Evolutionary conservation across 2,888 invertebrate species (phyloP), one percentile per base, ranked within the genome.

Genomic region (Chymomyza caudatula): DNA sequence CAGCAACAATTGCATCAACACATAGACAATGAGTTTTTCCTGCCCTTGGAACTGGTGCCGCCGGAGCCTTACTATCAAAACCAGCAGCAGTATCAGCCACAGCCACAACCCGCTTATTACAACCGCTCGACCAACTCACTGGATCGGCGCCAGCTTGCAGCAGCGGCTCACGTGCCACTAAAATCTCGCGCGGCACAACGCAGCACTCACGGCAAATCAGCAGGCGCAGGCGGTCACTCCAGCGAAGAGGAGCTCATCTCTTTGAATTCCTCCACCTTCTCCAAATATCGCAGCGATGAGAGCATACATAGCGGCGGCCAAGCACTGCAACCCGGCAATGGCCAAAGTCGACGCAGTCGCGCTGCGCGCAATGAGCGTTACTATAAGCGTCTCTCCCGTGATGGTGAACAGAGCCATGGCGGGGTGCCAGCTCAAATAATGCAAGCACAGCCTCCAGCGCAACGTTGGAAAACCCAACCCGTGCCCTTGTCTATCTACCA

Each of bases 291-390:
- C 84, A 94, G 94, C 86, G 95, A 94, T 73, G 94, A 95, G 75
- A 94, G 93, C 68, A 90, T 94, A 62, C 93, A 93, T 84, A 92
- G 92, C 63, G 87, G 92, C 44, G 92, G 92, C 25, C 77, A 79
- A 44, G 82, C 81, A 1, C 49, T 77, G 23, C 58, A 62, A 29
- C 92, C 92, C 15, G 77, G 72, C 64, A 51, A 65, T 3, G 92
- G 93, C 0, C 89, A 92, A 47, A 94, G 92, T 85, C 93, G 94
- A 75, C 92, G 92, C 81, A 93, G 94, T 25, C 92, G 96, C 62
- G 93, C 94, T 22, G 95, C 96, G 0, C 92, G 96, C 78, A 96
- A 95, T 60, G 96, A 96, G 88, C 92, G 96, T 61, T 95, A 96
- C 85, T 93, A 95, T 63, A 95, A 95, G 85, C 92, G 96, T 61